phyloP scores from a whole-genome alignment of 2,113 vertebrate genomes.

The Scatophagus argus region DNA sequence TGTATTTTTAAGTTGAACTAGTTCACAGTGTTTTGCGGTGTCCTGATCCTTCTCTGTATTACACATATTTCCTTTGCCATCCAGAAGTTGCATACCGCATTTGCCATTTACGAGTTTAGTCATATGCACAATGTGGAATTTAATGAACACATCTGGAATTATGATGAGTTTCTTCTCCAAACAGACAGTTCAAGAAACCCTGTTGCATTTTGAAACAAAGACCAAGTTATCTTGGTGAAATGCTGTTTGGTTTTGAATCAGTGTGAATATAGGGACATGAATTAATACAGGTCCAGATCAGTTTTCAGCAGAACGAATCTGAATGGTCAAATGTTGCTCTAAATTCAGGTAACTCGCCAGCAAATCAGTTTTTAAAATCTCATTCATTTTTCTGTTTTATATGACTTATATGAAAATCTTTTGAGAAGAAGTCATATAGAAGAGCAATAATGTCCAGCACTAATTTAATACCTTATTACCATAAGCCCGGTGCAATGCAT shows the following conservation, averaged over 20 bases:
- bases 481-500: conserved; percentile 87
- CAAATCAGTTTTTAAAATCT: conserved; percentile 72
- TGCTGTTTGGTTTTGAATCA: conserved; percentile 42
- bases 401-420: conserved; percentile 80
- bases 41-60: background rate
- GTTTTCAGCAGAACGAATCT: conserved; percentile 26
- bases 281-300: conserved; percentile 27
- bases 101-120: background rate
- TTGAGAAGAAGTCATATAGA: conserved; percentile 82
- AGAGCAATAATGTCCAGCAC: conserved; percentile 87
- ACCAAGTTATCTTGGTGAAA: conserved; percentile 20
- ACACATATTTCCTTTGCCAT: background rate
- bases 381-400: conserved; percentile 73
- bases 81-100: background rate
- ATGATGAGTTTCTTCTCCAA: conserved; percentile 1
- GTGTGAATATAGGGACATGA: conserved; percentile 32
- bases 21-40: background rate
- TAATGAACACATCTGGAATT: background rate
- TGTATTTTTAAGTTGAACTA: background rate
- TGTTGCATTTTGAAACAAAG: conserved; percentile 1
- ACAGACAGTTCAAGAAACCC: background rate
- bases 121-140: background rate
- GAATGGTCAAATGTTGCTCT: conserved; percentile 46
- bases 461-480: conserved; percentile 90
- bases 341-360: conserved; percentile 17